Evolutionary conservation across 2,797 vertebrate genomes (phyloP), one percentile per base, ranked within the genome.

Genomic region (Huso huso): DNA sequence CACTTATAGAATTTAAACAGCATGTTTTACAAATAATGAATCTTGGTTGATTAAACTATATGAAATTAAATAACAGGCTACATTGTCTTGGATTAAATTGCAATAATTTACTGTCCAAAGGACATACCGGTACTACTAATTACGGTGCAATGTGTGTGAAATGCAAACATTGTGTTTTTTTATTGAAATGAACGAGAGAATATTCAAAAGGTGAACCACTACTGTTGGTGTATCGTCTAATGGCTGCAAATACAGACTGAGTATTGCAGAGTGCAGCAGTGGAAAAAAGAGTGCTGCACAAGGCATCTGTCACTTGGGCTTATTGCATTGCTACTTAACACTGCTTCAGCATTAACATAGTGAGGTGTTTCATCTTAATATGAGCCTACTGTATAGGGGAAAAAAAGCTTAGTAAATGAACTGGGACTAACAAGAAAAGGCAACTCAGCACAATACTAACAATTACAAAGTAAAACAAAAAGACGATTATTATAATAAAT

Each of bases 401-500:
- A 59, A 62, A 71, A 48, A 49, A 15, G 10, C 55, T 12, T 64
- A 52, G 66, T 48, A 71, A 72, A 76, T 62, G 65, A 76, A 70
- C 70, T 70, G 55, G 68, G 69, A 72, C 72, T 72, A 67, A 72
- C 72, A 77, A 73, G 75, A 64, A 77, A 69, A 67, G 64, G 37
- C 64, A 13, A 53, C 70, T 73, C 67, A 71, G 66, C 68, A 72
- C 73, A 80, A 80, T 77, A 67, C 67, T 74, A 75, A 77, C 76
- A 69, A 73, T 65, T 63, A 53, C 68, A 37, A 37, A 72, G 69
- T 58, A 11, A 11, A 58, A 58, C 11, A 58, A 63, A 62, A 71
- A 66, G 55, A 68, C 51, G 71, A 79, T 77, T 80, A 78, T 75
- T 53, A 50, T 83, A 84, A 86, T 87, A 81, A 83, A 82, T 76